Evolutionary conservation across 2,888 invertebrate genomes (phyloP).

Genomic region (Seira sanloemensis): DNA sequence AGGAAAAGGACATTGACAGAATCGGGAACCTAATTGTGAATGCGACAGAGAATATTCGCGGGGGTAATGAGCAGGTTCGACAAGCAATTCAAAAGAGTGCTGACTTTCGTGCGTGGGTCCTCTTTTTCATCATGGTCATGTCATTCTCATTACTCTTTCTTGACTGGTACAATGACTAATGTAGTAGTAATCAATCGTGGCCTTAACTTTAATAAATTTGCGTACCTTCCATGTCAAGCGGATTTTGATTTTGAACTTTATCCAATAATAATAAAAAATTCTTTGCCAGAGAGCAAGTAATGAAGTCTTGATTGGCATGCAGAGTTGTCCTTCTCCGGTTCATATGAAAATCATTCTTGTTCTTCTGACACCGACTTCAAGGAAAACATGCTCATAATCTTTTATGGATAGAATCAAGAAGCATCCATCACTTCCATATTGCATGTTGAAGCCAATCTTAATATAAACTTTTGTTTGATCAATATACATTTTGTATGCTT

Average conservation of each 20-base stretch:
- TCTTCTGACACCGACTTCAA: no score
- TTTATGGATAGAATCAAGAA: neutral
- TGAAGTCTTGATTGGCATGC: no score
- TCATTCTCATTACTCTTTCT: conserved; percentile 96
- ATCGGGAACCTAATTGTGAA: conserved; percentile 92
- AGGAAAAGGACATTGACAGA: conserved; percentile 94
- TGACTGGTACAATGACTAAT: conserved; percentile 97
- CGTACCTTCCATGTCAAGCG: neutral
- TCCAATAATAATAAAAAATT: no score
- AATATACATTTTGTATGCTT: neutral
- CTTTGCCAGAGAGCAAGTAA: no score
- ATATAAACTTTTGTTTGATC: neutral
- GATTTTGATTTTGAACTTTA: no score
- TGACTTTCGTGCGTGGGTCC: conserved; percentile 89
- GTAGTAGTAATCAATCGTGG: neutral
- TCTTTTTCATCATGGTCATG: conserved; percentile 96
- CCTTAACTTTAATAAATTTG: neutral
- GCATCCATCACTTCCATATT: no score
- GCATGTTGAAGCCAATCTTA: neutral
- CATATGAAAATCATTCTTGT: no score
- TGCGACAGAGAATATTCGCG: conserved; percentile 95
- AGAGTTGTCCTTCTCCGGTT: no score
- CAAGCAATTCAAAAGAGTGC: conserved; percentile 98
- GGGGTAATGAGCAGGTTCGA: conserved; percentile 97
- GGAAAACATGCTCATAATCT: neutral